Conservation (phyloP, 2,113 vertebrate species). For the Alces alces region DNA sequence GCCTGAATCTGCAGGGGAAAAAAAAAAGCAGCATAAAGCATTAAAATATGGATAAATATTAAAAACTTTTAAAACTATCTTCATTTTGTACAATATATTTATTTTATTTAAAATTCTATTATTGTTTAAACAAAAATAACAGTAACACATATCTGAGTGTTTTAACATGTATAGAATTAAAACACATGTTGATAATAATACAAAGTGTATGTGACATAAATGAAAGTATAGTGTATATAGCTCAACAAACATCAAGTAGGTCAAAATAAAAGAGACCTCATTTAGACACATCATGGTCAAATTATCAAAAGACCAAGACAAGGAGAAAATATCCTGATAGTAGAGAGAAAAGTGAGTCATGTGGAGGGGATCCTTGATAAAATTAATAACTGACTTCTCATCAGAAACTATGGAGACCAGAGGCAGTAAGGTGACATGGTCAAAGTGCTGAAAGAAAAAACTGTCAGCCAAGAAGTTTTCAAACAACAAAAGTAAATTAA, state of each 20-base stretch:
- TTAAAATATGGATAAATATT: background rate
- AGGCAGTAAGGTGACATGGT: background rate
- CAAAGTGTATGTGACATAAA: background rate
- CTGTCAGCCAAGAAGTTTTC: background rate
- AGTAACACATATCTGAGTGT: background rate
- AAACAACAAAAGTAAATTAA: conserved; percentile 8
- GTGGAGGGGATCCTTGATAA: background rate
- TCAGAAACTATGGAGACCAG: background rate
- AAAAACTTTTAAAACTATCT: background rate
- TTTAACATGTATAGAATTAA: background rate
- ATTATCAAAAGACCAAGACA: background rate
- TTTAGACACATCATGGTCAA: background rate
- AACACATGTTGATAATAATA: background rate
- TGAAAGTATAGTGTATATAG: background rate
- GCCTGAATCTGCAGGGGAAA: background rate
- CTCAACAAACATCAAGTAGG: background rate
- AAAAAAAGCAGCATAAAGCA: background rate
- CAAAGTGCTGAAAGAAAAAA: background rate
- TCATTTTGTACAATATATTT: background rate
- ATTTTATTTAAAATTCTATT: background rate
- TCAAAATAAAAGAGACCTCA: background rate
- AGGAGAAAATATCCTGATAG: background rate
- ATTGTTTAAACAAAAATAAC: background rate
- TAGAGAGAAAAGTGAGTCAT: background rate
- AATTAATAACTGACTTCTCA: background rate